Evolutionary conservation across 2,113 vertebrate genomes (phyloP).

Genomic region (Oryzias celebensis): DNA sequence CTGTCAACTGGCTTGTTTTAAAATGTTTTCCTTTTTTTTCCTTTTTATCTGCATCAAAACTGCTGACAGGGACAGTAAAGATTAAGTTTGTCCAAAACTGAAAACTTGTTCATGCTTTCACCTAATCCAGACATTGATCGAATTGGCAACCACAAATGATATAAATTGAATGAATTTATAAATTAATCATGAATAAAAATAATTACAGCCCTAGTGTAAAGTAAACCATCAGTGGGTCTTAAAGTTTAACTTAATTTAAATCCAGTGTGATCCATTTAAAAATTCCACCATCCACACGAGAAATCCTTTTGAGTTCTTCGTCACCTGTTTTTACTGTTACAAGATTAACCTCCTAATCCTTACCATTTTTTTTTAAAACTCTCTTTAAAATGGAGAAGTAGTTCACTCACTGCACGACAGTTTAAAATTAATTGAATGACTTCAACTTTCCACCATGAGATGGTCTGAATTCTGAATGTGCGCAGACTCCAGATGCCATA

Average conservation of each 20-base stretch:
- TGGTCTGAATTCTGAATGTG: constrained; percentile 48
- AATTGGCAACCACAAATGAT: too few relatives aligned
- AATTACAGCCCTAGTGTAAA: not conserved
- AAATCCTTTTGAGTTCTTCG: constrained; percentile 10
- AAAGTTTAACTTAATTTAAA: constrained; percentile 27
- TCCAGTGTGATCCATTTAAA: constrained; percentile 28
- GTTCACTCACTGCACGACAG: constrained; percentile 11
- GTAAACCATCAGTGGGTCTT: constrained; percentile 6
- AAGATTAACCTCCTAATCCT: constrained; percentile 61
- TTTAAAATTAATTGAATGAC: constrained; percentile 58
- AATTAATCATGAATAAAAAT: not conserved
- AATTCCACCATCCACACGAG: constrained; percentile 11
- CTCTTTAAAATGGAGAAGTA: constrained; percentile 37
- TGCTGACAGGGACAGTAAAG: not conserved
- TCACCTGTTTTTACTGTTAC: constrained; percentile 52
- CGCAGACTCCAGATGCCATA: constrained; percentile 40
- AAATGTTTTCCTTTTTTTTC: not conserved
- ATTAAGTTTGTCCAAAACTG: not conserved
- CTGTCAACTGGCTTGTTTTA: not conserved
- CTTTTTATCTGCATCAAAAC: not conserved
- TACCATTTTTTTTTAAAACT: constrained; percentile 54
- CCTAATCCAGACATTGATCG: not conserved
- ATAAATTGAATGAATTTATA: too few relatives aligned
- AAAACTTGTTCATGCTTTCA: too few relatives aligned
- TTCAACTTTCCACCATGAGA: constrained; percentile 52